These are phyloP conservation scores for Meriones psammophilus DNA, from an alignment of 2,797 vertebrate species.

Conservation along the genomic window DNA sequence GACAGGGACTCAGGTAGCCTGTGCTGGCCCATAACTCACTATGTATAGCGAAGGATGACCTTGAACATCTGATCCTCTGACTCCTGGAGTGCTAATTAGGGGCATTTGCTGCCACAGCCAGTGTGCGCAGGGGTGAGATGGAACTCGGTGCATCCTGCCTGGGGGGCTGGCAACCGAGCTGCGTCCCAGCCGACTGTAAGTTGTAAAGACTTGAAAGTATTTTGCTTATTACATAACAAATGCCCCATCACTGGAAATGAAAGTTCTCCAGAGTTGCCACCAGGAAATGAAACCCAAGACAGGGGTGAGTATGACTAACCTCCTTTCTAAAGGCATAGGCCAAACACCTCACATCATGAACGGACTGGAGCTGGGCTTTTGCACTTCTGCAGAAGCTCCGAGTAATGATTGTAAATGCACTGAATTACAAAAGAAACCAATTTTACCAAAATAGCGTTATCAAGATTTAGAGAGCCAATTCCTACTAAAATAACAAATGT, in stretches of 20 bases:
- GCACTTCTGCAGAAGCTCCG: background rate
- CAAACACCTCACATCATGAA: background rate
- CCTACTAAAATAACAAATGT: background rate
- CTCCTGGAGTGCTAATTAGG: background rate
- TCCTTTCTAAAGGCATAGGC: background rate
- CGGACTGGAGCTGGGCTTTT: too few relatives aligned
- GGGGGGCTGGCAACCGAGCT: background rate
- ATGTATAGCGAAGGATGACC: background rate
- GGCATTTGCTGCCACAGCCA: background rate
- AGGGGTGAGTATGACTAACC: background rate
- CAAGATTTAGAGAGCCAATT: constrained; percentile 64
- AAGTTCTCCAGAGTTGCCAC: background rate
- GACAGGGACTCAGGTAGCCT: background rate
- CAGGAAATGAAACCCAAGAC: background rate
- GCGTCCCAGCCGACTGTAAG: background rate
- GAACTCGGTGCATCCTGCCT: background rate
- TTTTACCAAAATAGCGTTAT: background rate
- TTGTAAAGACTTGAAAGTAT: constrained; percentile 47
- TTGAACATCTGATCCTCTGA: background rate
- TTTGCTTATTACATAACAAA: constrained; percentile 36
- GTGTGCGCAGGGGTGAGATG: too few relatives aligned
- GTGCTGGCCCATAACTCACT: background rate
- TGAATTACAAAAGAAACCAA: constrained; percentile 10
- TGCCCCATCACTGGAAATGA: constrained; percentile 6
- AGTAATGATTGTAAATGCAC: constrained; percentile 46